Evolutionary conservation across 2,113 vertebrate species (phyloP).

Genomic region (Quiscalus mexicanus): DNA sequence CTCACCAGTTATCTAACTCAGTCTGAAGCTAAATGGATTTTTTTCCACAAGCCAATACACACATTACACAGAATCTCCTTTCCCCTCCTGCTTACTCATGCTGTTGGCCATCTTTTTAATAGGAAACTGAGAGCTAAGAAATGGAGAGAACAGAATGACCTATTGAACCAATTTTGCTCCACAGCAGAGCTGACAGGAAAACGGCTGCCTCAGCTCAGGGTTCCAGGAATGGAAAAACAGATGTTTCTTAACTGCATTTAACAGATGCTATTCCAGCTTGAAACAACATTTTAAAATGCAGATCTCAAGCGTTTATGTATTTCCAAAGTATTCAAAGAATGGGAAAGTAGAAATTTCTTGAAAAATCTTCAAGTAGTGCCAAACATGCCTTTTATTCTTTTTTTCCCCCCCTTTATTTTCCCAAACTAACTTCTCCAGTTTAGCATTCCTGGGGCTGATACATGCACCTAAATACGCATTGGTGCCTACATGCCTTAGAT

Average conservation of each 20-base stretch:
- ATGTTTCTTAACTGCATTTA: constrained; percentile 37
- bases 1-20: neutral
- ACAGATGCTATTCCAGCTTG: constrained; percentile 48
- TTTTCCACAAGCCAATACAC: neutral
- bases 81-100: neutral
- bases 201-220: neutral
- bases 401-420: neutral
- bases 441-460: neutral
- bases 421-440: neutral
- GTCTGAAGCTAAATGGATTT: neutral
- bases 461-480: neutral
- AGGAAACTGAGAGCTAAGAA: constrained; percentile 3
- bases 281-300: constrained; percentile 43
- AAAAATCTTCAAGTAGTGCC: neutral
- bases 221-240: constrained; percentile 48
- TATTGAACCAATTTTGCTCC: constrained; percentile 33
- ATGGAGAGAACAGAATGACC: constrained; percentile 12
- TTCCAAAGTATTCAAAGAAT: constrained; percentile 47
- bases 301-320: neutral
- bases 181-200: constrained; percentile 18
- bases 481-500: neutral
- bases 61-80: neutral
- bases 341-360: constrained; percentile 33
- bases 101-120: neutral
- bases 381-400: neutral